Evolutionary conservation across 2,888 invertebrate species (phyloP), one percentile per base, ranked within the genome.

Genomic region (Theretra japonica): DNA sequence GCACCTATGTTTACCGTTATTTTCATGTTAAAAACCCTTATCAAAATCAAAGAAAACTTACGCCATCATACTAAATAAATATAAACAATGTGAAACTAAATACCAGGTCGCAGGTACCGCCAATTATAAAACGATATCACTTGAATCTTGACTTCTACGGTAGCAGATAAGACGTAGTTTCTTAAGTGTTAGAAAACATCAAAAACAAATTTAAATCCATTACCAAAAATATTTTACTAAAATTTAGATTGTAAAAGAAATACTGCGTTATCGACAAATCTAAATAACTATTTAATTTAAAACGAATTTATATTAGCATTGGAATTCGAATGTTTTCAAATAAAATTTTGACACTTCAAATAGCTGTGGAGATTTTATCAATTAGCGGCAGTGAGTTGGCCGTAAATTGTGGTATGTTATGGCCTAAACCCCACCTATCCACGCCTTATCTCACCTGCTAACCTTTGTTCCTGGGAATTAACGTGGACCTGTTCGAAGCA

Each of bases 301-400:
- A 65, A 48, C 41, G 23, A 23, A 65, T 41, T 21, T 41, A 21
- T 62, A 65, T 65, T 65, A 48, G 65, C 65, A 65, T 65, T 41
- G 65, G 48, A 65, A 65, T 65, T 15, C 23, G 41, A 65, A 65
- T 65, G 65, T 41, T 48, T 23, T 21, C 41, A 23, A 65, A 65
- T 65, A 65, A 65, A 65, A 48, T 65, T 65, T 65, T 65, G 65
- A 65, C 65, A 65, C 65, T 65, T 65, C 65, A 65, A 65, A 65
- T 65, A 41, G 65, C 23, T 65, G 41, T 65, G 41, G 65, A 65
- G 65, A 65, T 65, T 41, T 65, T 65, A 48, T 65, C 65, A 41
- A 65, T 65, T 65, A 8, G 41, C 6, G 17, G 41, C 17, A 15
- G 65, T 17, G 23, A 65, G 21, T 33, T 62, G 65, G 65, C 48